Evolutionary conservation across 2,888 invertebrate species (phyloP), one percentile per base, ranked within the genome.

Genomic region (Melinaea menophilus): DNA sequence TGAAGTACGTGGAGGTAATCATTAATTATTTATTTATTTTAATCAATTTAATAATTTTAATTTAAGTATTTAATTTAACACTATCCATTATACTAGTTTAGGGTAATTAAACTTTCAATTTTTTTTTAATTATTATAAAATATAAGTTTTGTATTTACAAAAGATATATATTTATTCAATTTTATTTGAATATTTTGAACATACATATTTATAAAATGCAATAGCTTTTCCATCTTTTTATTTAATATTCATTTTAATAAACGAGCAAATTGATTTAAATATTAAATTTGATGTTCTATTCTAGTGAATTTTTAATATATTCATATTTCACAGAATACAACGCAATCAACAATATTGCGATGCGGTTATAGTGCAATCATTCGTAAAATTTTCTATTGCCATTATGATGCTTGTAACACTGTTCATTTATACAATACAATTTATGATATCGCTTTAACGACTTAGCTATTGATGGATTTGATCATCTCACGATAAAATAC

Each of bases 1-100:
- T 80, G 95, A 96, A 92, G 97, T 97, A 65, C 92, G 95, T 76
- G 97, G 97, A 74, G 97, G 97, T 97, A 92, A 94, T 51, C 9
- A 41, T 46, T n/a, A 4, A 4, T n/a, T 46, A 5, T 46, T 2
- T 46, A n/a, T 46, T 46, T 4, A n/a, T 3, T 46, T 13, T 48
- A n/a, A 13, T 1, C 7, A 48, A 48, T n/a, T n/a, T 48, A 48
- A 48, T 22, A 48, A n/a, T 4, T 48, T 22, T 48, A 37, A 37
- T 7, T 37, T 37, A 4, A 37, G 1, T 37, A 37, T 37, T 37
- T 37, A 37, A 37, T 37, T 2, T 37, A 5, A 37, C 37, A 37
- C 37, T 37, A 37, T 5, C 7, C 4, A 37, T 37, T 7, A 37
- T 37, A 37, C 7, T 37, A 5, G 7, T 37, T 37, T 37, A 4